These are phyloP conservation scores for Lampropteryx suffumata DNA, from an alignment of 2,888 invertebrate genomes.

Conservation along the genomic window DNA sequence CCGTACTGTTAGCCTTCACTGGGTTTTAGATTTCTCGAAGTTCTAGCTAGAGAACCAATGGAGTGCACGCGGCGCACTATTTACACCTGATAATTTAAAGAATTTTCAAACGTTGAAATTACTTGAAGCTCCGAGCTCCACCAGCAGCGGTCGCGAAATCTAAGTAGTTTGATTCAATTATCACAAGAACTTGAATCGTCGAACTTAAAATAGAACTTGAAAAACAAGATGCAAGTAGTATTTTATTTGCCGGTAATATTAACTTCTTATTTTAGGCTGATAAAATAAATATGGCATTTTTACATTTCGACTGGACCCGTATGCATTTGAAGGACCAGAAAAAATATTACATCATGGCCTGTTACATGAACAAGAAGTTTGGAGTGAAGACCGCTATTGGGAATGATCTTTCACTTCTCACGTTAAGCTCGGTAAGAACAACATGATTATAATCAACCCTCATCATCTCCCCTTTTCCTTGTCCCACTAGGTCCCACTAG, in stretches of 20 bases:
- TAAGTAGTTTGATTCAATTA: too few relatives aligned
- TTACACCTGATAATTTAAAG: conserved; percentile 1
- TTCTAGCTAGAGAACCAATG: not conserved
- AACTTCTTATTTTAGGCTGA: conserved; percentile 39
- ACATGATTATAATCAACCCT: not conserved
- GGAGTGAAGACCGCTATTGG: conserved; percentile 57
- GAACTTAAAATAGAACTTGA: too few relatives aligned
- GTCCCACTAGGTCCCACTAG: too few relatives aligned
- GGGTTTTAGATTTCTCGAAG: too few relatives aligned
- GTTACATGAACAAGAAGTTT: conserved; percentile 54
- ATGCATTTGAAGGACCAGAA: conserved; percentile 49
- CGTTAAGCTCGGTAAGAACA: conserved; percentile 58
- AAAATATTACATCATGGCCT: conserved; percentile 52
- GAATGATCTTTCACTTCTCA: conserved; percentile 56
- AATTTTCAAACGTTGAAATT: not conserved
- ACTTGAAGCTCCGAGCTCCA: not conserved
- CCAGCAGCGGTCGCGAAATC: too few relatives aligned
- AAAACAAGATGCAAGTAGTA: too few relatives aligned
- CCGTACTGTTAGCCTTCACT: too few relatives aligned
- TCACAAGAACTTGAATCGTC: too few relatives aligned
- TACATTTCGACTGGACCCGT: conserved; percentile 59
- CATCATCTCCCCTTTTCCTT: too few relatives aligned
- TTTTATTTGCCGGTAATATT: too few relatives aligned
- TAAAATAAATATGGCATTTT: conserved; percentile 45
- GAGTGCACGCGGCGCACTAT: not conserved